A percentile compares a stretch with the other conserved stretches of the same genome.
Conservation (phyloP, 2,888 invertebrate species). For the Myathropa florea region DNA sequence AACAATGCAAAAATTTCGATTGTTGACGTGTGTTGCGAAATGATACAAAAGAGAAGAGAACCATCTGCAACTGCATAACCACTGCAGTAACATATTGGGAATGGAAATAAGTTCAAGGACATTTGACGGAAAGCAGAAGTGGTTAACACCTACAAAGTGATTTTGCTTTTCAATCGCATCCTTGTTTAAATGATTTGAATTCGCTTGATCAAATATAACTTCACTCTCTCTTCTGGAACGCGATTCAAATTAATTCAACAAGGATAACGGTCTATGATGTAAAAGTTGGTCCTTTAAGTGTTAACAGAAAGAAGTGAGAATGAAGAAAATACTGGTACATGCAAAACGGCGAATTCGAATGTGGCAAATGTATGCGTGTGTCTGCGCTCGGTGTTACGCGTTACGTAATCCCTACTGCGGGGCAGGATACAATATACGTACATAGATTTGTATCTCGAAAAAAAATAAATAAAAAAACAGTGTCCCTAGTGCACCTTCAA, state of each 20-base stretch:
- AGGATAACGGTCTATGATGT: slow-evolving; percentile 59
- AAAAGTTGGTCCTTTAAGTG: slow-evolving; percentile 55
- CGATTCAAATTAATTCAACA: slow-evolving; percentile 65
- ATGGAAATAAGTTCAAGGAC: slow-evolving; percentile 70
- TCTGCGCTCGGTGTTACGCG: slow-evolving; percentile 64
- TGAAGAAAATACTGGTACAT: slow-evolving; percentile 34
- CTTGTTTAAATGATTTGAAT: slow-evolving; percentile 43
- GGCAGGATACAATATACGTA: slow-evolving; percentile 51
- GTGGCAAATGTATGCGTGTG: slow-evolving; percentile 56
- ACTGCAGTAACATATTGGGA: slow-evolving; percentile 64
- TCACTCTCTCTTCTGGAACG: slow-evolving; percentile 48
- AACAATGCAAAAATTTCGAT: slow-evolving; percentile 11
- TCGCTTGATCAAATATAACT: slow-evolving; percentile 8
- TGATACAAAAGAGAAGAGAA: slow-evolving; percentile 2
- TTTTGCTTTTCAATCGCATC: not conserved
- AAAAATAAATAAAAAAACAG: slow-evolving; percentile 20
- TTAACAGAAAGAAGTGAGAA: slow-evolving; percentile 37
- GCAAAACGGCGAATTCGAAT: slow-evolving; percentile 61
- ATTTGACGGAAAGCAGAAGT: slow-evolving; percentile 44
- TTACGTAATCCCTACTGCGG: slow-evolving; percentile 64
- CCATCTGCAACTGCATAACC: slow-evolving; percentile 55
- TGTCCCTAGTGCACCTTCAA: slow-evolving; percentile 55
- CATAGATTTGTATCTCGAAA: slow-evolving; percentile 48
- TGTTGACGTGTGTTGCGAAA: not conserved
- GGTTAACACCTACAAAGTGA: slow-evolving; percentile 48